These are phyloP conservation scores for Ellobium chinense DNA, from an alignment of 2,888 invertebrate genomes.

Conservation along the genomic window DNA sequence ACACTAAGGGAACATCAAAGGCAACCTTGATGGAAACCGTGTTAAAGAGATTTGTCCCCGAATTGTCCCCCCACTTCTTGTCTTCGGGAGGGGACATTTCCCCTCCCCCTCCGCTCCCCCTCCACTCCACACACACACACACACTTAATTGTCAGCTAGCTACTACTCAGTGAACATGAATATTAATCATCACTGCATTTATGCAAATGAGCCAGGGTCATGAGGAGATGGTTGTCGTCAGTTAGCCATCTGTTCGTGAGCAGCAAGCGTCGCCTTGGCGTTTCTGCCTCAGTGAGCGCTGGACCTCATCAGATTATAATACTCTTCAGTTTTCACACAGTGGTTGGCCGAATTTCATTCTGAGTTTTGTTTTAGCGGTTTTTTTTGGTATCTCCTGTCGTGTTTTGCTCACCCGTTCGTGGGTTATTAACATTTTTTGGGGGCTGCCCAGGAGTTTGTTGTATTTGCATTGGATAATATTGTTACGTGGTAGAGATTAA, in stretches of 20 bases:
- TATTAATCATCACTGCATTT: constrained; percentile 23
- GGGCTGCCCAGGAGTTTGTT: no score
- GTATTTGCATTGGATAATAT: neutral
- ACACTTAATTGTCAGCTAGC: constrained; percentile 22
- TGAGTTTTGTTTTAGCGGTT: no score
- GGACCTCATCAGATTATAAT: neutral
- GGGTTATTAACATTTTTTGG: no score
- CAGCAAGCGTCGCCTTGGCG: neutral
- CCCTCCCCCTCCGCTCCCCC: no score
- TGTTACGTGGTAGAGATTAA: no score
- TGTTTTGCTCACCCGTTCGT: no score
- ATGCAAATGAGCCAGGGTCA: constrained; percentile 17
- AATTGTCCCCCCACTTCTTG: neutral
- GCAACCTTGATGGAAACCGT: constrained; percentile 5
- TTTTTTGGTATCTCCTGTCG: no score
- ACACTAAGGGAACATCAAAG: no score
- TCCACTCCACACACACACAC: no score
- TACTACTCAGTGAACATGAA: constrained; percentile 11
- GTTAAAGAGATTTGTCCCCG: constrained; percentile 21
- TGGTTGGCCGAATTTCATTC: no score
- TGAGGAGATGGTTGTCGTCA: constrained; percentile 13
- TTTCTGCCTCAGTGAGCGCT: neutral
- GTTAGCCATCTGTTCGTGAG: constrained; percentile 25
- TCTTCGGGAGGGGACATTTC: neutral
- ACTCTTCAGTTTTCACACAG: neutral